A percentile compares a stretch with the other conserved stretches of the same genome.
phyloP scores from a whole-genome alignment of 2,888 invertebrate genomes.

The Cephus sareptanus region DNA sequence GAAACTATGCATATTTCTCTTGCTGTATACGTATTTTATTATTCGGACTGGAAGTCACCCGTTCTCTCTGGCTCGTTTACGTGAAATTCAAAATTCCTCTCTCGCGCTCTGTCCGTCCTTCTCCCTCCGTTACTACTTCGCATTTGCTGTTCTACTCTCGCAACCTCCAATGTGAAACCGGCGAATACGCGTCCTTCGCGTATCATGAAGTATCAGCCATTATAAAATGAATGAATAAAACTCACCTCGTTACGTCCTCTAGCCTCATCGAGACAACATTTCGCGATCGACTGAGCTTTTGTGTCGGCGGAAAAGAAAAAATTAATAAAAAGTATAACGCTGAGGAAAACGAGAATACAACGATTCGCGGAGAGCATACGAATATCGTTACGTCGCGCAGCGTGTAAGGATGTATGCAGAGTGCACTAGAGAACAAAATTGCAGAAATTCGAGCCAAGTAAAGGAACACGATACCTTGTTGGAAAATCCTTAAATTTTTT shows the following conservation, averaged over 20 bases:
- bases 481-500: not conserved
- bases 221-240: not conserved
- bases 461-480: not conserved
- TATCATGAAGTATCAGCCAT: not conserved
- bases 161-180: not conserved
- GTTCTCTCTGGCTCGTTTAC: not conserved
- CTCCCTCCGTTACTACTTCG: not conserved
- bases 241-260: not conserved
- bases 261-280: not conserved
- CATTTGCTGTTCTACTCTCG: not conserved
- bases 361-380: not conserved
- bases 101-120: not conserved
- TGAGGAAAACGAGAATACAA: not conserved
- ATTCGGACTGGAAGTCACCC: not conserved
- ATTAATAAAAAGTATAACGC: not conserved
- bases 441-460: not conserved
- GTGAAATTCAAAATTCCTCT: not conserved
- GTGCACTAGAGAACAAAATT: not conserved
- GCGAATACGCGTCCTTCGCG: not conserved
- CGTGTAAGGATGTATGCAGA: not conserved
- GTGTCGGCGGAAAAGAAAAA: not conserved
- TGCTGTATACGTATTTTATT: constrained; percentile 4
- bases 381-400: not conserved
- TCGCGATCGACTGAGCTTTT: not conserved
- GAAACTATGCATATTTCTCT: constrained; percentile 13